Conservation (phyloP, 2,113 vertebrate genomes). For the Brevimyrus niger region DNA sequence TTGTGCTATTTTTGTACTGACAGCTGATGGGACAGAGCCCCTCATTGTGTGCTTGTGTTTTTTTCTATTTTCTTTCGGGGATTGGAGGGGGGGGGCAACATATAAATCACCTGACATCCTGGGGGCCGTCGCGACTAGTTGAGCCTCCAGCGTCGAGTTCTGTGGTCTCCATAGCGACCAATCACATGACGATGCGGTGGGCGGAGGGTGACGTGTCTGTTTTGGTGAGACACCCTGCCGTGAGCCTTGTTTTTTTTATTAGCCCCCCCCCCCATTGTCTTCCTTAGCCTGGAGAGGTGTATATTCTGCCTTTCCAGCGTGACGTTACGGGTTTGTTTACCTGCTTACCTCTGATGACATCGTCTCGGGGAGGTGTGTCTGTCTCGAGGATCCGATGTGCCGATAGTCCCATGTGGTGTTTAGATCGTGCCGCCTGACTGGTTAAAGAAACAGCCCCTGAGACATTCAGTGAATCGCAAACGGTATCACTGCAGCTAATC, state of each 20-base stretch:
- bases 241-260: background rate
- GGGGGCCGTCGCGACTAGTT: conserved; percentile 34
- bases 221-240: background rate
- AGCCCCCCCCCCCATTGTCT: background rate
- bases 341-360: background rate
- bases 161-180: conserved; percentile 61
- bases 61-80: background rate
- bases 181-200: conserved; percentile 44
- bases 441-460: background rate
- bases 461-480: background rate
- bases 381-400: background rate
- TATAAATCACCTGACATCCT: conserved; percentile 60
- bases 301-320: background rate
- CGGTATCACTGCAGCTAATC: background rate
- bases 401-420: background rate
- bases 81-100: background rate
- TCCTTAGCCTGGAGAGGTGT: background rate
- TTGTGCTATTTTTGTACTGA: background rate
- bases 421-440: background rate
- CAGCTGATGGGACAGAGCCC: background rate
- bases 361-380: background rate
- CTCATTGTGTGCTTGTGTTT: background rate
- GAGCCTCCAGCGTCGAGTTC: conserved; percentile 54
- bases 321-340: background rate
- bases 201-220: conserved; percentile 13